Base-by-base conservation (phyloP, 2,888 invertebrate species). In the Archaeoteleia sp. region DNA sequence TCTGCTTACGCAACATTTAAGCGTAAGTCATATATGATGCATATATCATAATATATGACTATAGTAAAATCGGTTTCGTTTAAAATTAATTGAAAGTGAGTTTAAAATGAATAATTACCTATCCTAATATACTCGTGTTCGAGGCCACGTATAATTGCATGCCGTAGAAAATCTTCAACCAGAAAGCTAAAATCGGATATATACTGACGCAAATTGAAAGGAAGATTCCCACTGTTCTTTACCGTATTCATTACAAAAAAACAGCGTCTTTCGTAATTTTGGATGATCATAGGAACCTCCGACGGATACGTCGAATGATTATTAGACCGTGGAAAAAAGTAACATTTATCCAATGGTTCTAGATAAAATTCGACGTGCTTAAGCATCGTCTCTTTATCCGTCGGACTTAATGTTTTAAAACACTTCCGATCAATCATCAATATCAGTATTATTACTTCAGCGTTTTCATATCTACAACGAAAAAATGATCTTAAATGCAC, bases 181-280 rank as follows among this genome's bases (percentile, higher is more conserved):
- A 62, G 14, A 25, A 75, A 65, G 13, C 40, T 63, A 6, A 73
- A 62, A 12, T 72, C 30, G 0, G n/a, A 45, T 3, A 72, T 20
- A 6, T 51, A 51, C 8, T 8, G n/a, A 4, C 65, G 68, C 10
- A 76, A 34, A 3, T 60, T 43, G 4, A 67, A 20, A 0, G 67
- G 29, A 6, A 65, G 43, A 5, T 29, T 55, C 1, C 65, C 14
- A n/a, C 62, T 63, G 4, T 55, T 68, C 7, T 70, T 48, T 4
- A 72, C 45, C 60, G 40, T 70, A 2, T 74, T 67, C 6, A 77
- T 53, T 9, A 65, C 57, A 1, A 14, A n/a, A 13, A 73, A 73
- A 40, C 75, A 81, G 14, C 76, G 74, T 51, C 74, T 76, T 17
- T 77, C 73, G 25, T 82, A 83, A 43, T 81, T 78, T 1, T 51